Percentiles rank a stretch among this genome's conserved stretches.
phyloP scores from a whole-genome alignment of 2,888 invertebrate genomes.

The Laspeyria flexula region DNA sequence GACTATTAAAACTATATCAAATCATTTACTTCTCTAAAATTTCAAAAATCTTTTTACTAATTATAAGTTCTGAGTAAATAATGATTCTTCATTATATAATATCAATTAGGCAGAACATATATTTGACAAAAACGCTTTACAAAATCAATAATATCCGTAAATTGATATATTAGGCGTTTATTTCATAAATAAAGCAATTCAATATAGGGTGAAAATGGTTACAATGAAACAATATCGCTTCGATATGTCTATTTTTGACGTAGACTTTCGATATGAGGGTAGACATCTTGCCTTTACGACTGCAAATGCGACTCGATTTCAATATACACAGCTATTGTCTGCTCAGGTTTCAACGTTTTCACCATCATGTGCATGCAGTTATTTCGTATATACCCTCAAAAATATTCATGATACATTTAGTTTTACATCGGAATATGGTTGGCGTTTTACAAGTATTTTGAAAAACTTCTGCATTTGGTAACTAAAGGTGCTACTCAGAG shows the following conservation, averaged over 20 bases:
- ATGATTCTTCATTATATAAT: no score
- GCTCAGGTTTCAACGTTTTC: conserved; percentile 49
- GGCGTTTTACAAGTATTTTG: no score
- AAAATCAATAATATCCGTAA: conserved; percentile 1
- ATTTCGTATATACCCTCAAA: conserved; percentile 44
- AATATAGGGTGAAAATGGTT: conserved; percentile 26
- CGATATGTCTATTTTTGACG: conserved; percentile 42
- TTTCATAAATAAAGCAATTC: conserved; percentile 29
- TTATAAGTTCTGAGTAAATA: no score
- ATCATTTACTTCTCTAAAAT: no score
- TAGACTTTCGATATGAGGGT: conserved; percentile 56
- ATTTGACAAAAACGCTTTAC: no score
- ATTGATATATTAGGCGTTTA: conserved; percentile 26
- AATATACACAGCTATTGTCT: conserved; percentile 61
- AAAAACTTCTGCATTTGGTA: no score
- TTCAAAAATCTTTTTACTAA: no score
- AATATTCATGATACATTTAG: conserved; percentile 38
- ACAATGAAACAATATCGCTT: conserved; percentile 27
- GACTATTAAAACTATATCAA: no score
- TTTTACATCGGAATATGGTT: conserved; percentile 16
- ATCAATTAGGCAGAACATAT: no score
- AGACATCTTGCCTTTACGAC: conserved; percentile 74
- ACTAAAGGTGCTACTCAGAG: no score
- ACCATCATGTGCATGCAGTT: conserved; percentile 53
- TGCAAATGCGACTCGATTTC: conserved; percentile 49